Evolutionary conservation across 2,888 invertebrate species (phyloP), one percentile per base, ranked within the genome.

Genomic region (Pemphredon lugubris): DNA sequence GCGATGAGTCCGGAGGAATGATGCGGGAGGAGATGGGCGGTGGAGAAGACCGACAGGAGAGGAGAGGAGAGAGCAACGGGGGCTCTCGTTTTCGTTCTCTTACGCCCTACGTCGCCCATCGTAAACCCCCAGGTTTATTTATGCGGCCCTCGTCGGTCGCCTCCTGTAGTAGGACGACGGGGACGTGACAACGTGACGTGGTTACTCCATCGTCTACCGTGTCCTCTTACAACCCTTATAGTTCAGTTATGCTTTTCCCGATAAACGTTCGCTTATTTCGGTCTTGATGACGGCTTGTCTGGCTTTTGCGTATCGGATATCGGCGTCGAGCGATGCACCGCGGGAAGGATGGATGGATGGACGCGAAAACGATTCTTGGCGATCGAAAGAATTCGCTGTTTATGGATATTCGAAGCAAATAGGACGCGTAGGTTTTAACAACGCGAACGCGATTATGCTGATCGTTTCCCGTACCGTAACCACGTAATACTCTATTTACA

Each of bases 51-150:
- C 26, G 40, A 21, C 32, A 30, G 40, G 50, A 50, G 48, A 47
- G 50, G 57, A 50, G 20, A 45, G 57, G 30, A 45, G 37, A 57
- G 37, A 57, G 30, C 39, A 34, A n/a, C 39, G 64, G 51, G 58
- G 60, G 50, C 78, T 81, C 78, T 81, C 79, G 66, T 68, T 75
- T 80, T 79, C 73, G 73, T 65, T 74, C 69, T 74, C 58, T 57
- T 68, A 69, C 69, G 61, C 50, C 54, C 64, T 51, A 68, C 75
- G 73, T 64, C 74, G 77, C 64, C n/a, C 73, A 74, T 88, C 88
- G 88, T 89, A 88, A 89, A 89, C 83, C 82, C 83, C 82, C 80
- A 82, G 79, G 86, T 84, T 89, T 89, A 89, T 89, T 89, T 89
- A 89, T 89, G 89, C 89, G 82, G 81, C 83, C 84, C 88, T 87